Evolutionary conservation across 2,888 invertebrate species (phyloP).

Genomic region (Adineta ricciae): DNA sequence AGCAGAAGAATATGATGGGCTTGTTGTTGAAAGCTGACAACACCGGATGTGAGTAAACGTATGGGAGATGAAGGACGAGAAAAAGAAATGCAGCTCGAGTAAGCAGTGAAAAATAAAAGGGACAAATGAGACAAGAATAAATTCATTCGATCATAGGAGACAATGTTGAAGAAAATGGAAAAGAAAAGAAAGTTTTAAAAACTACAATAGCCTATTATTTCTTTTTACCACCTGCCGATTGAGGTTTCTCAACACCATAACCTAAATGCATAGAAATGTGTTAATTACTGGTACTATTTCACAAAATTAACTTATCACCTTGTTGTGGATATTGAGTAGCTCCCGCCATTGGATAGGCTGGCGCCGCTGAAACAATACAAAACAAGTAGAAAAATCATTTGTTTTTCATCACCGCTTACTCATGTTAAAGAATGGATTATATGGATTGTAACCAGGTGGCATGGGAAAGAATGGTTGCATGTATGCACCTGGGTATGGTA

Average conservation of each 20-base stretch:
- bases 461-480: constrained; percentile 20
- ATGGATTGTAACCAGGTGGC: constrained; percentile 15
- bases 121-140: too few species aligned
- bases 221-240: neutral
- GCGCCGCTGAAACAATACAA: neutral
- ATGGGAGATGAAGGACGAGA: neutral
- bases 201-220: neutral
- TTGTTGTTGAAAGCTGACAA: neutral
- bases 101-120: too few species aligned
- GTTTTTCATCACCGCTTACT: too few species aligned
- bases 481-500: neutral
- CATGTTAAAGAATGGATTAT: constrained; percentile 13
- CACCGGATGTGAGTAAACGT: neutral
- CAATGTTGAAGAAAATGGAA: neutral
- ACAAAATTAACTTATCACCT: neutral
- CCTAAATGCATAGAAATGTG: neutral
- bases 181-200: neutral
- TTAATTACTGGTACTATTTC: neutral
- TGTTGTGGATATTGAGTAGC: neutral
- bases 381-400: too few species aligned
- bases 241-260: neutral
- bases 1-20: neutral
- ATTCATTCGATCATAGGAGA: neutral
- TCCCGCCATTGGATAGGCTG: neutral
- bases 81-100: neutral